These are phyloP conservation scores for Adrianichthys oophorus DNA, from an alignment of 2,797 vertebrate species.

Conservation along the genomic window DNA sequence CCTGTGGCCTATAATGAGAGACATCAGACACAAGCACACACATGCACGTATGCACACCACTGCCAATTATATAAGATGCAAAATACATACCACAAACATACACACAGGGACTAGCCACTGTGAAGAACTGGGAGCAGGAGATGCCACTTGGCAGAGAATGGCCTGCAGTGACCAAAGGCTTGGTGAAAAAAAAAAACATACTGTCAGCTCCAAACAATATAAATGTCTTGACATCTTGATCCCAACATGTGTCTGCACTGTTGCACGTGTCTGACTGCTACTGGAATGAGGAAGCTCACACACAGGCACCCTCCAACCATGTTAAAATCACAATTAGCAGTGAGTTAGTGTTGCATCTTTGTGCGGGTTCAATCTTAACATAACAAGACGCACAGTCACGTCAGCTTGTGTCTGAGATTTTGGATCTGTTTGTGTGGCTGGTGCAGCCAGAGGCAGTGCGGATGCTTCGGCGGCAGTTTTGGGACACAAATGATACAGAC, in stretches of 20 bases:
- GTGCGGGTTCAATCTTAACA: slow-evolving; percentile 22
- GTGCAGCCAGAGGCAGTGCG: slow-evolving; percentile 28
- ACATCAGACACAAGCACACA: slow-evolving; percentile 32
- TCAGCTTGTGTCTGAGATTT: slow-evolving; percentile 38
- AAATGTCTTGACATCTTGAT: slow-evolving; percentile 37
- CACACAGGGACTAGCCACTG: slow-evolving; percentile 13
- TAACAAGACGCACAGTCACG: slow-evolving; percentile 46
- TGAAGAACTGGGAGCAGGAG: slow-evolving; percentile 17
- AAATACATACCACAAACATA: slow-evolving; percentile 5
- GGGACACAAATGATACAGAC: slow-evolving; percentile 18
- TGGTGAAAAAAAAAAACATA: slow-evolving; percentile 26
- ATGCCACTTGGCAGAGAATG: slow-evolving; percentile 53
- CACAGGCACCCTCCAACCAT: slow-evolving; percentile 41
- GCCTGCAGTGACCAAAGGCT: slow-evolving; percentile 43
- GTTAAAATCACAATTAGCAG: slow-evolving; percentile 73
- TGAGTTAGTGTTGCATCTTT: slow-evolving; percentile 47
- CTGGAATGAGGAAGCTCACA: slow-evolving; percentile 12
- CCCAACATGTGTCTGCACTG: slow-evolving; percentile 46
- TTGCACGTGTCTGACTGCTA: slow-evolving; percentile 41
- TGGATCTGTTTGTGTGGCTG: slow-evolving; percentile 28
- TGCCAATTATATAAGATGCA: slow-evolving; percentile 1
- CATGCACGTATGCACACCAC: background rate
- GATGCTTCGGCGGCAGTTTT: slow-evolving; percentile 41
- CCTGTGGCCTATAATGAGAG: slow-evolving; percentile 57
- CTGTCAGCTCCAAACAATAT: slow-evolving; percentile 46